A percentile compares a stretch with the other conserved stretches of the same genome.
Conservation (phyloP, 1,140 invertebrate species). For the Caenorhabditis remanei region DNA sequence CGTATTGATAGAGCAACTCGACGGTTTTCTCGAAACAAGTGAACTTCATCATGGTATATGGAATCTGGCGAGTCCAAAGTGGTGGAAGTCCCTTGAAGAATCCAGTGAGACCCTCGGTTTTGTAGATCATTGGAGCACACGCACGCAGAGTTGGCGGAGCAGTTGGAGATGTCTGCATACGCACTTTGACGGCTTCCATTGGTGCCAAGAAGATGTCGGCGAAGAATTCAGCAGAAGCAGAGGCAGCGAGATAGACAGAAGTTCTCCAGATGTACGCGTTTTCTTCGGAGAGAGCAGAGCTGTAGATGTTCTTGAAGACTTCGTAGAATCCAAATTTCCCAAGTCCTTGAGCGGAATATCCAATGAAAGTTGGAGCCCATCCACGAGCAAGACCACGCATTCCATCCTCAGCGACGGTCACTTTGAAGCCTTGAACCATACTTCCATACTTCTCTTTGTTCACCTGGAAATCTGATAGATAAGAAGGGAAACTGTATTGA, state of each 20-base stretch:
- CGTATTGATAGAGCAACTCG: constrained; percentile 89
- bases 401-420: constrained; percentile 88
- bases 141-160: constrained; percentile 89
- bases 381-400: constrained; percentile 84
- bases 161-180: constrained; percentile 95
- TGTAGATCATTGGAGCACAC: constrained; percentile 86
- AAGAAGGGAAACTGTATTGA: too few relatives aligned
- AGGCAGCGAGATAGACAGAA: constrained; percentile 89
- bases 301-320: constrained; percentile 89
- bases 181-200: constrained; percentile 93
- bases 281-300: constrained; percentile 88
- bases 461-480: too few relatives aligned
- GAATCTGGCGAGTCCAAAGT: constrained; percentile 96
- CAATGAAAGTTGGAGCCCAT: constrained; percentile 97
- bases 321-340: constrained; percentile 83
- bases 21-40: constrained; percentile 97
- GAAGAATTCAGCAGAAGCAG: constrained; percentile 96
- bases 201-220: constrained; percentile 96
- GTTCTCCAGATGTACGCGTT: constrained; percentile 92
- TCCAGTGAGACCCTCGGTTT: constrained; percentile 80
- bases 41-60: constrained; percentile 99
- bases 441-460: constrained; percentile 88
- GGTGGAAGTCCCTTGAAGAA: constrained; percentile 85
- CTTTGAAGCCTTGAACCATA: constrained; percentile 87
- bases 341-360: constrained; percentile 81